A percentile compares a stretch with the other conserved stretches of the same genome.
Evolutionary conservation across 2,797 vertebrate species (phyloP).

Genomic region (Danio kyathit): DNA sequence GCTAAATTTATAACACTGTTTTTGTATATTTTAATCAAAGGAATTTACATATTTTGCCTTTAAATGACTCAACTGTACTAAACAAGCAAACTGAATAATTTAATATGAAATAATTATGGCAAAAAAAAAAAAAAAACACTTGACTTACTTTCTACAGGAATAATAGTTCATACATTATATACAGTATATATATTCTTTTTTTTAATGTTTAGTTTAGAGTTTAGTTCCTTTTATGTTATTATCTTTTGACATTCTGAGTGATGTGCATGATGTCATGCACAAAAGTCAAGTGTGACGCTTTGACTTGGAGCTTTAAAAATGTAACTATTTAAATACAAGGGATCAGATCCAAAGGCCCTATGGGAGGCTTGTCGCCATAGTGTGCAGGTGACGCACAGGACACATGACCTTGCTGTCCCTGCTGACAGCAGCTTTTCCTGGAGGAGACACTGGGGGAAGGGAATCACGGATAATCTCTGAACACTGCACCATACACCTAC

Average conservation of each 20-base stretch:
- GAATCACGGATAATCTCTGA: slow-evolving; percentile 56
- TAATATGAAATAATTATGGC: too few relatives aligned
- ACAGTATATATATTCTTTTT: too few relatives aligned
- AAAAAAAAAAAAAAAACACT: too few relatives aligned
- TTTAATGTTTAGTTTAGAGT: too few relatives aligned
- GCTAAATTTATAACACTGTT: too few relatives aligned
- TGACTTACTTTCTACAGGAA: neutral
- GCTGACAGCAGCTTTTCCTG: slow-evolving; percentile 28
- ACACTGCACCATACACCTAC: slow-evolving; percentile 41
- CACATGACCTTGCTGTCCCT: slow-evolving; percentile 37
- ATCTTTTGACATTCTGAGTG: neutral
- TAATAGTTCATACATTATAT: neutral
- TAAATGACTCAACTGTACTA: too few relatives aligned
- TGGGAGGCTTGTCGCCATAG: slow-evolving; percentile 40
- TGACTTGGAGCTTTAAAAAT: slow-evolving; percentile 9
- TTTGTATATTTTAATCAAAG: too few relatives aligned
- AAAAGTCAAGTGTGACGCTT: neutral
- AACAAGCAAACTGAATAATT: too few relatives aligned
- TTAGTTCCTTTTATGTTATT: neutral
- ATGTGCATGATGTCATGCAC: too few relatives aligned
- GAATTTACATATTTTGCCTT: too few relatives aligned
- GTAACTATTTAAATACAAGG: slow-evolving; percentile 18
- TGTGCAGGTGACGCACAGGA: slow-evolving; percentile 34
- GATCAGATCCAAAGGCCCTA: slow-evolving; percentile 14
- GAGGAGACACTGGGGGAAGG: slow-evolving; percentile 34